Evolutionary conservation across 2,888 invertebrate genomes (phyloP).

Genomic region (Phorcus lineatus): DNA sequence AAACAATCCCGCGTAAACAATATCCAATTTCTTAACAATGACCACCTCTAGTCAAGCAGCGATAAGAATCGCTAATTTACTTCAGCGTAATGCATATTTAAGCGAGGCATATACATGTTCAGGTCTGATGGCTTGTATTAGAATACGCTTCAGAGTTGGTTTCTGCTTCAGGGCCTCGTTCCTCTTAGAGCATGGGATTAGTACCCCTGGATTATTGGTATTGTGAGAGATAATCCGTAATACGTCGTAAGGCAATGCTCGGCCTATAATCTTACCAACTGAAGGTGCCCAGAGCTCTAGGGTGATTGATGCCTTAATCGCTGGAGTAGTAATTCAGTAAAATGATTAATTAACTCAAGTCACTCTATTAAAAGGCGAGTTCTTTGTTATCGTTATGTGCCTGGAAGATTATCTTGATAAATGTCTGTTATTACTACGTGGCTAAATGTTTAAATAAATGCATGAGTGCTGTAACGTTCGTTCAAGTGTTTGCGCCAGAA

Average conservation of each 20-base stretch:
- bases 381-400: neutral
- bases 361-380: neutral
- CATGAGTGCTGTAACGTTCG: no score
- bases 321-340: neutral
- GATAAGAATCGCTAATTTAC: constrained; percentile 16
- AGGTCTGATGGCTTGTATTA: neutral
- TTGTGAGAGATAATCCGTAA: neutral
- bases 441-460: no score
- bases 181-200: neutral
- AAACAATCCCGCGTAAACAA: neutral
- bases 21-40: neutral
- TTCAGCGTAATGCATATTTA: constrained; percentile 6
- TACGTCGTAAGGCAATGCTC: neutral
- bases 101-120: neutral
- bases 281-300: no score
- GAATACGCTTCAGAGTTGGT: neutral
- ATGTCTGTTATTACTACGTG: no score
- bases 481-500: no score
- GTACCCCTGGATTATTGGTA: neutral
- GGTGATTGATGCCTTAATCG: neutral
- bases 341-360: constrained; percentile 13
- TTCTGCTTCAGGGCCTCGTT: neutral
- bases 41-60: neutral
- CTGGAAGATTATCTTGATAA: neutral
- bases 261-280: neutral